Evolutionary conservation across 2,797 vertebrate species (phyloP), one percentile per base, ranked within the genome.

Genomic region (Philypnodon macrostomus): DNA sequence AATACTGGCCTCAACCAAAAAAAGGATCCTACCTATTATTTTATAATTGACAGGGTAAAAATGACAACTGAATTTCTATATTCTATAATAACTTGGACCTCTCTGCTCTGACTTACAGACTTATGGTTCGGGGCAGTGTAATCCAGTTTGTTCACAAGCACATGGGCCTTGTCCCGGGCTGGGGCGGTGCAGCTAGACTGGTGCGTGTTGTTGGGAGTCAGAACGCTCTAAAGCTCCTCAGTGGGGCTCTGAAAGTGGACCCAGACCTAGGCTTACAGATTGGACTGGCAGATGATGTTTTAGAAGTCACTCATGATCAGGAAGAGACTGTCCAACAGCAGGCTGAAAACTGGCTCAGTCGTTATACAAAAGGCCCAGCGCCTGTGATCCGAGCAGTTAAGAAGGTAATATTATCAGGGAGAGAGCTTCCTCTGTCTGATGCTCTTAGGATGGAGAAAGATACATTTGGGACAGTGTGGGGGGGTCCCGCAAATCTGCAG

Each of bases 121-220:
- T 98, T 75, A 94, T 99, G 95, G 85, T 90, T 0, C 54, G 84
- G 4, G 91, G 82, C 33, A 94, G 94, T 15, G 86, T 93, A 54
- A 94, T 99, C 73, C 89, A 94, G 57, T 98, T 98, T 68, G 93
- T 98, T 62, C 97, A 99, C 55, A 98, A 95, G 83, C 91, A 89
- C 37, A 96, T 98, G 94, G 95, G 95, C 4, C 87, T 99, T 77
- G 90, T 96, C 41, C 95, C 97, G 1, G 95, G 93, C 62, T 99
- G 96, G 97, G 97, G 97, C 0, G 95, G 96, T 5, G 86, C 87
- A 0, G 83, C 92, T 0, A 83, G 93, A 48, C 91, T 99, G 2
- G 88, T 92, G 61, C 75, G 62, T 16, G 80, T 96, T 0, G 73
- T 96, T 0, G 94, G 94, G 62, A 82, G 88, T 42, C 77, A 79